Evolutionary conservation across 2,113 vertebrate species (phyloP), one percentile per base, ranked within the genome.

Genomic region (Zapus hudsonius): DNA sequence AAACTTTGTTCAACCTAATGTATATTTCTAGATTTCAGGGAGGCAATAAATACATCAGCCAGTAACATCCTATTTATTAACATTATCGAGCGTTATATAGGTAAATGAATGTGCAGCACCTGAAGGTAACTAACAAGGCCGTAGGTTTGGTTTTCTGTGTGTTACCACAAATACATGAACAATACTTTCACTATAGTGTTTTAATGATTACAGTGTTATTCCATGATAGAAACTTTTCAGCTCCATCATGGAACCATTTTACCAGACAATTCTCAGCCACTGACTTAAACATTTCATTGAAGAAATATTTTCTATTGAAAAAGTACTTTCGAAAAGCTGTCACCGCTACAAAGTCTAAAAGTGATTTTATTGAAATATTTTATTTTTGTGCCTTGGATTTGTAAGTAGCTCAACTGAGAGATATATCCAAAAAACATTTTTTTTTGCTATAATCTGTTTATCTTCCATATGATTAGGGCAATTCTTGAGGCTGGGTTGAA

Each of bases 261-360:
- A 55, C 17, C 6, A 5, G 7, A 4, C 9, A 7, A 40, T 29
- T 4, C 19, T 57, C 31, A 22, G 19, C 72, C 33, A 23, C 31
- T 90, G 11, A 22, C 1, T 20, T 15, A 59, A 90, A 73, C 3
- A 29, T 63, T 63, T 47, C 33, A 9, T 12, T 36, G 11, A 33
- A 7, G 33, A 5, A 33, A 1, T 66, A 33, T 29, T 36, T 69
- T 79, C 1, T 13, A 2, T 20, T 67, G 15, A 22, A 69, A 75
- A 83, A 0, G 5, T 47, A 57, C 1, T 0, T 44, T 57, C 16
- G 38, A 10, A 23, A 55, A 78, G 0, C 3, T 64, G 4, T 3
- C 17, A 92, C 5, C 12, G 11, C 4, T 64, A 40, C 3, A 36
- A n/a, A 70, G 22, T 89, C 33, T 20, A n/a, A 40, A 57, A 57